A percentile compares a stretch with the other conserved stretches of the same genome.
These are phyloP conservation scores for Sycophaga agraensis DNA, from an alignment of 1,140 invertebrate genomes.

Conservation along the genomic window DNA sequence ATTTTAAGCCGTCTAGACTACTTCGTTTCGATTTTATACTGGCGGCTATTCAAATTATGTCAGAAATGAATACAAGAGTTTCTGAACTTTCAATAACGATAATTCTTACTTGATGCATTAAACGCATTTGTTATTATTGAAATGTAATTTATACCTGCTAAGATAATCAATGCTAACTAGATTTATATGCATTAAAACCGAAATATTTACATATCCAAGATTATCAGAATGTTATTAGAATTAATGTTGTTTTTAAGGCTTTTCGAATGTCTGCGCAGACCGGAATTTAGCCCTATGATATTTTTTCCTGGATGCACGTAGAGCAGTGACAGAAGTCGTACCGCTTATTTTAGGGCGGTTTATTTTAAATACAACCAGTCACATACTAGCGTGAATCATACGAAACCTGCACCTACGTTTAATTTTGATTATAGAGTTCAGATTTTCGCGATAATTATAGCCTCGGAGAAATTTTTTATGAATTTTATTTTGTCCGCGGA, in stretches of 20 bases:
- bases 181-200: too few species aligned
- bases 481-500: too few species aligned
- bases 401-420: constrained; percentile 25
- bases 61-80: background rate
- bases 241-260: too few species aligned
- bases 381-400: constrained; percentile 24
- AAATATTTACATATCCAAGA: too few species aligned
- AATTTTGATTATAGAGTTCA: constrained; percentile 19
- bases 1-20: too few species aligned
- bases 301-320: constrained; percentile 4
- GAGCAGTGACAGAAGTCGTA: constrained; percentile 24
- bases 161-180: too few species aligned
- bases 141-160: too few species aligned
- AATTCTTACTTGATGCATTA: too few species aligned
- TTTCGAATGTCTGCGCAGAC: too few species aligned
- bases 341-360: constrained; percentile 30
- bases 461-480: background rate
- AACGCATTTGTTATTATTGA: too few species aligned
- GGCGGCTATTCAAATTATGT: background rate
- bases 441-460: constrained; percentile 19
- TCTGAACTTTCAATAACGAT: too few species aligned
- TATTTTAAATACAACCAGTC: constrained; percentile 31
- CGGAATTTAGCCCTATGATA: constrained; percentile 6
- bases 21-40: background rate
- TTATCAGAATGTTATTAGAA: too few species aligned